Evolutionary conservation across 2,113 vertebrate genomes (phyloP).

Genomic region (Haemorhous mexicanus): DNA sequence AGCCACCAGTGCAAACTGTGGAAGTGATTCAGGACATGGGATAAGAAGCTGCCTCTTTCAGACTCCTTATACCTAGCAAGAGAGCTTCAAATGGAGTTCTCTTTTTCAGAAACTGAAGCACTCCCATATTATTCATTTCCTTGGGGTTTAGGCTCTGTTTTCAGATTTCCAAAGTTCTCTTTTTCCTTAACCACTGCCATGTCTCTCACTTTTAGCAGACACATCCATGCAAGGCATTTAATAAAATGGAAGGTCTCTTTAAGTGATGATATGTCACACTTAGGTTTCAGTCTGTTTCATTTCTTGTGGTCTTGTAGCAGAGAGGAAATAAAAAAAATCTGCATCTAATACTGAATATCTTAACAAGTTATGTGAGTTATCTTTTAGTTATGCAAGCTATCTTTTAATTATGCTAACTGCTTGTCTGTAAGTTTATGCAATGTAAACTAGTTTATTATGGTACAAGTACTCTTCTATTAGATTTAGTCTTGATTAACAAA

Average conservation of each 20-base stretch:
- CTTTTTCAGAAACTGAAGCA: not conserved
- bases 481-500: not conserved
- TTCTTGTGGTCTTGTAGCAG: not conserved
- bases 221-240: fast-evolving
- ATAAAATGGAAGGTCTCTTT: not conserved
- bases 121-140: not conserved
- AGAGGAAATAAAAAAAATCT: not conserved
- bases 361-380: not conserved
- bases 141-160: not conserved
- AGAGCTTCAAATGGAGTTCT: not conserved
- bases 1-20: not conserved
- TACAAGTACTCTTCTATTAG: not conserved
- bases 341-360: not conserved
- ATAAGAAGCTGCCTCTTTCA: not conserved
- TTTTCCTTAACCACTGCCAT: not conserved
- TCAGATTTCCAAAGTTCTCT: not conserved
- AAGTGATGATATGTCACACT: not conserved
- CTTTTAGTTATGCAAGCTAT: not conserved
- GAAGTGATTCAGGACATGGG: not conserved
- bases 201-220: not conserved
- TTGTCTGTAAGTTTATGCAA: not conserved
- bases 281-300: not conserved
- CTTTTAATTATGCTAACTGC: not conserved
- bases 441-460: not conserved
- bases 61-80: not conserved